These are phyloP conservation scores for Nautilus pompilius DNA, from an alignment of 1,140 invertebrate species.

Conservation along the genomic window DNA sequence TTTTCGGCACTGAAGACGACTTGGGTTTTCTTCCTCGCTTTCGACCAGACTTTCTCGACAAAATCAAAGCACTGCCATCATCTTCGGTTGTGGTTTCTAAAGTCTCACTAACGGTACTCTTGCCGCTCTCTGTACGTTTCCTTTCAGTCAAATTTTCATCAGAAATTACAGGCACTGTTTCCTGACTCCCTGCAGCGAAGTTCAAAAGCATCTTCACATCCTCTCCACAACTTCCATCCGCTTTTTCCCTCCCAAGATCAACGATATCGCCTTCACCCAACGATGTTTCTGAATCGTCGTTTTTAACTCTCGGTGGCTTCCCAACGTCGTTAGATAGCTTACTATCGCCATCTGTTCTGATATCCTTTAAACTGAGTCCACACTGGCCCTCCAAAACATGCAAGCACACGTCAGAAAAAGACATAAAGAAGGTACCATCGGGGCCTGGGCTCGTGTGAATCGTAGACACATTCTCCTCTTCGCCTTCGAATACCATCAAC, in stretches of 20 bases:
- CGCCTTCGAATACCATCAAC: no score
- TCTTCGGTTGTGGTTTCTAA: neutral
- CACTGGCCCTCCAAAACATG: neutral
- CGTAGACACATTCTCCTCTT: no score
- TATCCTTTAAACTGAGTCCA: neutral
- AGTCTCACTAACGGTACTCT: no score
- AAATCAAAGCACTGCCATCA: neutral
- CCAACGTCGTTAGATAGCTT: no score
- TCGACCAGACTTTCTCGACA: neutral
- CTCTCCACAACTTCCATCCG: neutral
- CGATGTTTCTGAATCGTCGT: no score
- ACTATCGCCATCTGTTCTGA: neutral
- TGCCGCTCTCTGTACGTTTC: no score
- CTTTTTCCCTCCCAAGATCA: neutral
- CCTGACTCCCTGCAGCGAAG: neutral
- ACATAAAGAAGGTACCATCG: neutral
- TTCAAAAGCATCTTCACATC: neutral
- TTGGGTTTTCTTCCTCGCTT: neutral
- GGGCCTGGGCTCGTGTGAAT: neutral
- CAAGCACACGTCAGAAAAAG: neutral
- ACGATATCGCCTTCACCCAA: no score
- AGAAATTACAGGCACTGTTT: no score
- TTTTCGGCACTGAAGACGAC: neutral
- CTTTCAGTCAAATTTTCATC: no score
- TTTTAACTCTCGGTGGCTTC: no score